These are phyloP conservation scores for Hermatobates lingyangjiaoensis DNA, from an alignment of 1,140 invertebrate species.

Conservation along the genomic window DNA sequence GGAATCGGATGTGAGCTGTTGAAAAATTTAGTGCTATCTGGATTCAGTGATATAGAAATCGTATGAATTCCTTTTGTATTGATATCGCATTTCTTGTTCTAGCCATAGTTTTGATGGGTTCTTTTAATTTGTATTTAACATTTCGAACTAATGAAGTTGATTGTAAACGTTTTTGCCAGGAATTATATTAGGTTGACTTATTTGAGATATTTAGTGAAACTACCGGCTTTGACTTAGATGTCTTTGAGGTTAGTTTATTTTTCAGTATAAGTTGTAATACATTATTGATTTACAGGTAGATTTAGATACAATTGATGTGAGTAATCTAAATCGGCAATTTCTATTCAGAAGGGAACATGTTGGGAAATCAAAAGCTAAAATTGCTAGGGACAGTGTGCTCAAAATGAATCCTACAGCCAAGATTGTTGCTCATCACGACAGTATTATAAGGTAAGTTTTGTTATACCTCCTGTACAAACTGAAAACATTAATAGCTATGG, in stretches of 20 bases:
- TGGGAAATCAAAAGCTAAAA: constrained; percentile 81
- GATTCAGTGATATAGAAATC: constrained; percentile 85
- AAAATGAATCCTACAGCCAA: constrained; percentile 74
- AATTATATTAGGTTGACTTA: no score
- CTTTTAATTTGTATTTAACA: no score
- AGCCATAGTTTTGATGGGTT: no score
- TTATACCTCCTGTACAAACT: background rate
- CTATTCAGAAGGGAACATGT: constrained; percentile 95
- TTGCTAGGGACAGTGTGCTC: constrained; percentile 74
- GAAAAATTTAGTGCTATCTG: constrained; percentile 90
- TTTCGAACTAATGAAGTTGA: no score
- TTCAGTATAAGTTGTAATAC: no score
- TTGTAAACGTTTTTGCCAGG: no score
- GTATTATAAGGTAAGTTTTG: constrained; percentile 63
- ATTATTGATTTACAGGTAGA: constrained; percentile 67
- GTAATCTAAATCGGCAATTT: constrained; percentile 96
- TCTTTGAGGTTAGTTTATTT: no score
- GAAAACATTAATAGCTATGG: no score
- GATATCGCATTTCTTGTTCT: no score
- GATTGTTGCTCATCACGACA: constrained; percentile 81
- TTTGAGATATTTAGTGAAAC: no score
- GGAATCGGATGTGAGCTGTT: constrained; percentile 98
- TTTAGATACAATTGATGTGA: constrained; percentile 98
- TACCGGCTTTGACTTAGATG: no score
- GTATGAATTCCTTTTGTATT: constrained; percentile 51